Percentiles rank a stretch among this genome's conserved stretches.
Evolutionary conservation across 2,113 vertebrate genomes (phyloP).

Genomic region (Lasiurus cinereus): DNA sequence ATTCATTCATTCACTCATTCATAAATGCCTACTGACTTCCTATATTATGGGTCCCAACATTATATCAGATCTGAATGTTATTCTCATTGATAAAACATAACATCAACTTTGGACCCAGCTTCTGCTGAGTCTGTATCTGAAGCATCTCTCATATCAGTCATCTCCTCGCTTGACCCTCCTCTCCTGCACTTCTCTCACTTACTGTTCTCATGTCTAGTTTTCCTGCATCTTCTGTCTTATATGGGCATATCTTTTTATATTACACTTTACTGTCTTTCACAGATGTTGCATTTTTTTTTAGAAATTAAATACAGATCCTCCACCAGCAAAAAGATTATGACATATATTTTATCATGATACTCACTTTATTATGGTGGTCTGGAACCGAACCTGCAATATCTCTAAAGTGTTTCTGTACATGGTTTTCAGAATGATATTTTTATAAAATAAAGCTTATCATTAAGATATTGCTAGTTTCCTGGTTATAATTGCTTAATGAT

Average conservation of each 20-base stretch:
- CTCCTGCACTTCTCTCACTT: neutral
- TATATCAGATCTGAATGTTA: neutral
- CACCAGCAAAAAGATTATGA: no score
- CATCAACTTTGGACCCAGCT: neutral
- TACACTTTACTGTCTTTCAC: neutral
- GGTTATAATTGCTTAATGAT: neutral
- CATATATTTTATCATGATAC: no score
- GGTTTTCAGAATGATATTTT: neutral
- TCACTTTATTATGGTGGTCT: no score
- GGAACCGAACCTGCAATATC: no score
- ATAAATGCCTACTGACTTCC: neutral
- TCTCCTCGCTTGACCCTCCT: neutral
- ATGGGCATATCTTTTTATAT: neutral
- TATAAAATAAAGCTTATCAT: neutral
- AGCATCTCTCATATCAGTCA: neutral
- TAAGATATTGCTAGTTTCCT: neutral
- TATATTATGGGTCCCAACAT: neutral
- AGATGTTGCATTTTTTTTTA: no score
- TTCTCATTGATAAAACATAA: neutral
- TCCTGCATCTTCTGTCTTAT: neutral
- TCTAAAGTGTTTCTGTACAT: no score
- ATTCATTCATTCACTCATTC: neutral
- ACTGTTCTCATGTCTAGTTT: neutral
- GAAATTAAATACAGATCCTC: no score
- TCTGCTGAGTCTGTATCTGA: neutral